These are phyloP conservation scores for Copidosoma aretas DNA, from an alignment of 2,888 invertebrate species.

Conservation along the genomic window DNA sequence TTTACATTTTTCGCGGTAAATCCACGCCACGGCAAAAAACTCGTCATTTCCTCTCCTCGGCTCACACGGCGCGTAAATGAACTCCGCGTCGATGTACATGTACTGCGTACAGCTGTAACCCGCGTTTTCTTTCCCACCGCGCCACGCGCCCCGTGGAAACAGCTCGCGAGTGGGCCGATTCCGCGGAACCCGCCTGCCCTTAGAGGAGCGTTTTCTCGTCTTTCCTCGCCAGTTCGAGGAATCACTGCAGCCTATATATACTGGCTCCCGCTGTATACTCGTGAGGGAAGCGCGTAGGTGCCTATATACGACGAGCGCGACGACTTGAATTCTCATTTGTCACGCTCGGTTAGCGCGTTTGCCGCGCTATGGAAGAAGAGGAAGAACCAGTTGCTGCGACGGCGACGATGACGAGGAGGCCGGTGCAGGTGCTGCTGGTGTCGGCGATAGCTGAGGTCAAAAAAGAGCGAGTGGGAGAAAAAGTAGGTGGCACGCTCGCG, in stretches of 20 bases:
- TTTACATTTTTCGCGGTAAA: too few species aligned
- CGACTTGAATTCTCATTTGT: constrained; percentile 49
- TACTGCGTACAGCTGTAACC: too few species aligned
- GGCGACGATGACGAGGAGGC: constrained; percentile 41
- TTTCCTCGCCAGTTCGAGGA: constrained; percentile 14
- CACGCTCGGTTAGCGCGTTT: constrained; percentile 46
- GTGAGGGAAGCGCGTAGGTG: not conserved
- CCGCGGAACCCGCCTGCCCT: constrained; percentile 36
- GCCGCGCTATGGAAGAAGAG: constrained; percentile 22
- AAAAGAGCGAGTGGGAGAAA: not conserved
- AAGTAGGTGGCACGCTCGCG: too few species aligned
- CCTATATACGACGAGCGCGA: too few species aligned
- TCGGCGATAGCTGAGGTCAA: not conserved
- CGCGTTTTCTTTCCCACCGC: constrained; percentile 23
- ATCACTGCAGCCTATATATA: not conserved
- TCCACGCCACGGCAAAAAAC: too few species aligned
- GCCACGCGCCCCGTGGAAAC: constrained; percentile 31
- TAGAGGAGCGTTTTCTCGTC: constrained; percentile 2
- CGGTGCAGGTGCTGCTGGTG: constrained; percentile 21
- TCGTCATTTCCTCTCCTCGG: too few species aligned
- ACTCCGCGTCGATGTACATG: too few species aligned
- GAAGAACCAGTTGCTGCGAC: constrained; percentile 29
- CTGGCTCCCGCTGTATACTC: too few species aligned
- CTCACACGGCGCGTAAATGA: too few species aligned
- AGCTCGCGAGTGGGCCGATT: constrained; percentile 32